Evolutionary conservation across 2,797 vertebrate genomes (phyloP), one percentile per base, ranked within the genome.

Genomic region (Muscicapa striata): DNA sequence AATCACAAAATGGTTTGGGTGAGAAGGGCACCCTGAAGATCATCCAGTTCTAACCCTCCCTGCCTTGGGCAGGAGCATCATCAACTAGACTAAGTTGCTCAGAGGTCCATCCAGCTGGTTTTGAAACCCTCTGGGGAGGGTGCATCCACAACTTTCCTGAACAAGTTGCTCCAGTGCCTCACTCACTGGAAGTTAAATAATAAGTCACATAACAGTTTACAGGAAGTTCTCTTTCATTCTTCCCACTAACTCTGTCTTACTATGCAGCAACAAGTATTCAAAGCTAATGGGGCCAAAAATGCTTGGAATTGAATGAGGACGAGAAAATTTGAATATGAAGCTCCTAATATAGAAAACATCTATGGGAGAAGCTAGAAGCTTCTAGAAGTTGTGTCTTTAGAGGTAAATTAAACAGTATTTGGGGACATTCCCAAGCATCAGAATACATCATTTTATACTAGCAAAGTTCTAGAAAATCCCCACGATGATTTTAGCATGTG

Each of bases 31-130:
- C 13, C 9, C 43, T 52, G 51, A 58, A 46, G 13, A 52, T 41
- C 12, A 40, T 9, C 8, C 10, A 30, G 20, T 15, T 52, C 1
- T 3, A 73, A 30, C 2, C 4, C 6, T 16, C 6, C 3, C 12
- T 32, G 14, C 15, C 5, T 7, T 30, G 5, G 24, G 6, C 18
- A 89, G 13, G 24, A 38, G 12, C 21, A 64, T 15, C 24, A 22
- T 63, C n/a, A 57, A 6, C 5, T 23, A 34, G 21, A 27, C 11
- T 10, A 52, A 9, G 13, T 40, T 64, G 7, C 9, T 77, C 24
- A 34, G 26, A 40, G 4, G 24, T 57, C 45, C 9, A 34, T 27
- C 24, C 26, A 40, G 4, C 21, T 52, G 10, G 5, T 7, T 26
- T 27, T 64, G 21, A 46, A 72, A 34, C 52, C 18, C 9, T 29